Base-by-base conservation (phyloP, 2,113 vertebrate species). In the Gadus chalcogrammus region DNA sequence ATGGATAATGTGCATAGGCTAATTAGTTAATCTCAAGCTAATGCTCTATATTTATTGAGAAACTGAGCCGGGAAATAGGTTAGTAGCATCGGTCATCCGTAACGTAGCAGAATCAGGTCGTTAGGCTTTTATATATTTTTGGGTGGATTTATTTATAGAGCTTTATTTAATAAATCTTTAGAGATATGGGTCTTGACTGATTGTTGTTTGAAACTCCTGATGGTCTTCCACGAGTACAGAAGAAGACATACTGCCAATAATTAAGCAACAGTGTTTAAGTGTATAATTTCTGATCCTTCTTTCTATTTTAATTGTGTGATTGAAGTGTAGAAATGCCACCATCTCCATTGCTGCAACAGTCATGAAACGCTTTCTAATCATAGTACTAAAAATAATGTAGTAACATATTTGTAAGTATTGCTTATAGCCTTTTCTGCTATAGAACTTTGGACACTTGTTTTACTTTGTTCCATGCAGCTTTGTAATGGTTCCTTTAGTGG, bases 161-260 rank as follows among this genome's bases (percentile, higher is more conserved):
- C 35, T 48, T 48, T 73, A 64, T 64, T 81, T 61, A 67, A 61
- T 62, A 15, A 62, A 61, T 72, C 69, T 68, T 72, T 61, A 67
- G 75, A 63, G 63, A 31, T 67, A 72, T 72, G 65, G 72, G 67
- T 69, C 71, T 31, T 18, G 1, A 22, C 69, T 68, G 62, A 64
- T 70, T 69, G 69, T 67, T 73, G 67, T 65, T 61, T 74, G 42
- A 65, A 64, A 65, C 70, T 71, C 52, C 58, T n/a, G 31, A 73
- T 79, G 76, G 15, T 60, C 76, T 15, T 48, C 65, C 59, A 55
- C 24, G 64, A 73, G 64, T 18, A 18, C 60, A 75, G 71, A 65
- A 74, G 58, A 1, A 48, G n/a, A 55, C 65, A 71, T 64, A n/a
- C 58, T 66, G 69, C 67, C 65, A 69, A 69, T 56, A 75, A 6